Evolutionary conservation across 2,888 invertebrate species (phyloP).

Genomic region (Machimus rusticus): DNA sequence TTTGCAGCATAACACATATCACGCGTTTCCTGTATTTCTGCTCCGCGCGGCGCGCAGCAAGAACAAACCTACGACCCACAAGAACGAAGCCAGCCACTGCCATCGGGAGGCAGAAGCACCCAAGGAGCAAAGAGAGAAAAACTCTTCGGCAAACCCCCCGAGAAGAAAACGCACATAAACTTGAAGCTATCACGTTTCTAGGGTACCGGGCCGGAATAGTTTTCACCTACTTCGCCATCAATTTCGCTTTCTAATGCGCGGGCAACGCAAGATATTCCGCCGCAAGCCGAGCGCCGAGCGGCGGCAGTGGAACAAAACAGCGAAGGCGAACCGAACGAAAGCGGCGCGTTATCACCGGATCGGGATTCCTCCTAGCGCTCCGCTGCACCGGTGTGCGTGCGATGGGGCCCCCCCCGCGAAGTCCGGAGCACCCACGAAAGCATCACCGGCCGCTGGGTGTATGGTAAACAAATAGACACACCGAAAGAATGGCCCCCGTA

Average conservation of each 20-base stretch:
- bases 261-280: not conserved
- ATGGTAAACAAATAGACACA: slow-evolving; percentile 21
- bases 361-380: not conserved
- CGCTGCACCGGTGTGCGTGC: not conserved
- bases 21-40: not conserved
- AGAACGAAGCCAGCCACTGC: not conserved
- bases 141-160: not conserved
- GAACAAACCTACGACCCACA: not conserved
- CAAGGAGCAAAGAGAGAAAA: not conserved
- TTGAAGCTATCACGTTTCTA: slow-evolving; percentile 22
- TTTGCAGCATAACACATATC: not conserved
- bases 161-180: slow-evolving; percentile 3
- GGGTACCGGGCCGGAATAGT: slow-evolving; percentile 35
- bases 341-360: not conserved
- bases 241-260: slow-evolving; percentile 39
- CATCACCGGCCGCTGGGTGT: not conserved
- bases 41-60: not conserved
- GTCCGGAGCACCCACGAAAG: not conserved
- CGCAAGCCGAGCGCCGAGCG: not conserved
- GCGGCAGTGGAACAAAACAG: not conserved
- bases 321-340: not conserved
- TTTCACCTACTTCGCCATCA: slow-evolving; percentile 21
- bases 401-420: not conserved
- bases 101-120: not conserved
- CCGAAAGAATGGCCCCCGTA: not conserved